Evolutionary conservation across 1,140 invertebrate species (phyloP), one percentile per base, ranked within the genome.

Genomic region (Eriocheir sinensis): DNA sequence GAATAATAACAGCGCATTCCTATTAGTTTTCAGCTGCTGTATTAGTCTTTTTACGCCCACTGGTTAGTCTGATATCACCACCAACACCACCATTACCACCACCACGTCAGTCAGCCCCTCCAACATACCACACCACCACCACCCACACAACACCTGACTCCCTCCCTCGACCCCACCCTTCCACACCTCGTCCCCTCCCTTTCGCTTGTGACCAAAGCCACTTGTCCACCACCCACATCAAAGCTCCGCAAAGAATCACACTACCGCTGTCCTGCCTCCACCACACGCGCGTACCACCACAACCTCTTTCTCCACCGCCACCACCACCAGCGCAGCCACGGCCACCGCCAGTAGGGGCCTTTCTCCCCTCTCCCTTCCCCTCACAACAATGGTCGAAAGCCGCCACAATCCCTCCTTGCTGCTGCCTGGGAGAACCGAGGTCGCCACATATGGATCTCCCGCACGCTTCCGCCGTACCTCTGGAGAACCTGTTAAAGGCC

Each of bases 401-500:
- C 48, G n/a, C 89, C 89, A 72, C 89, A 90, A 90, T 90, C 89
- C 89, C 30, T 89, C 89, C 89, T 90, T 90, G 34, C 48, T 72
- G 9, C 41, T 72, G 30, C 44, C 88, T 89, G n/a, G 30, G 88
- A 53, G 88, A 89, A 53, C 88, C 34, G 41, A 89, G 34, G n/a
- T 32, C 88, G 30, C 41, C 40, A 48, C 44, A 89, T 89, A 89
- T 89, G 44, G 44, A 89, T 53, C 44, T 30, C 85, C 12, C 32
- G 32, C 40, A 30, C 34, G 53, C 60, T 38, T 27, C 81, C 27
- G 32, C 81, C 34, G 34, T 85, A 34, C 34, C 32, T 85, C 34
- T 85, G 81, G 81, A 36, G 81, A 85, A 41, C 34, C 81, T 85
- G 34, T 36, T 85, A 85, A 72, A 72, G 60, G 60, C 21, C 60